Conservation (phyloP, 2,888 invertebrate genomes). For the Peribatodes rhomboidaria region DNA sequence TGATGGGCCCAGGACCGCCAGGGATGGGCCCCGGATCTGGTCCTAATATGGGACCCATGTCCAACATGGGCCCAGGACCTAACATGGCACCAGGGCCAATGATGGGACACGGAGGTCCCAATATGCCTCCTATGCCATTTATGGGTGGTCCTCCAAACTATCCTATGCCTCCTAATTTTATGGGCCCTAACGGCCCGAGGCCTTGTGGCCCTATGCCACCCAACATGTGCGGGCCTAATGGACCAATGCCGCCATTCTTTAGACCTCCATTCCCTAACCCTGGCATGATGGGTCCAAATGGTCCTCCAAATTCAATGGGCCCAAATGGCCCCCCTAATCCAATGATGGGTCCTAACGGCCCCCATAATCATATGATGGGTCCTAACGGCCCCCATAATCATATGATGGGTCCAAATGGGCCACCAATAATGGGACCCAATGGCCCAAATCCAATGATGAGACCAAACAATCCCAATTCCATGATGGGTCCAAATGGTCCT, state of each 20-base stretch:
- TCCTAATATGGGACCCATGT: constrained; percentile 61
- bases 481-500: constrained; percentile 51
- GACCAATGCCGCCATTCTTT: constrained; percentile 66
- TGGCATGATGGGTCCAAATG: constrained; percentile 56
- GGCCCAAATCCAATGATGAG: constrained; percentile 48
- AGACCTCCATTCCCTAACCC: constrained; percentile 59
- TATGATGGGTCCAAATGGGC: constrained; percentile 56
- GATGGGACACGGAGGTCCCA: constrained; percentile 56
- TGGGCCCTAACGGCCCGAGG: constrained; percentile 75
- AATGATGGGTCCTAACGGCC: constrained; percentile 44
- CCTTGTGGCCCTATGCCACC: constrained; percentile 64
- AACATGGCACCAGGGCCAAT: constrained; percentile 52
- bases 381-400: constrained; percentile 54
- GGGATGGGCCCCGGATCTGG: constrained; percentile 75
- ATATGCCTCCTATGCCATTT: constrained; percentile 60
- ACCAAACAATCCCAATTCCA: constrained; percentile 49
- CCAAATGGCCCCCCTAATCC: constrained; percentile 44
- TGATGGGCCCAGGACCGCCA: constrained; percentile 53
- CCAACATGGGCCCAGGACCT: constrained; percentile 54
- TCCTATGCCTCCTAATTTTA: constrained; percentile 75
- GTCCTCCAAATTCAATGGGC: constrained; percentile 50
- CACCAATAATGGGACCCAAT: constrained; percentile 63
- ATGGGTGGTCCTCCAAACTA: constrained; percentile 76
- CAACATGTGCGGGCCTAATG: constrained; percentile 66
- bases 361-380: constrained; percentile 57